Evolutionary conservation across 2,113 vertebrate genomes (phyloP).

Genomic region (Micronisus gabar): DNA sequence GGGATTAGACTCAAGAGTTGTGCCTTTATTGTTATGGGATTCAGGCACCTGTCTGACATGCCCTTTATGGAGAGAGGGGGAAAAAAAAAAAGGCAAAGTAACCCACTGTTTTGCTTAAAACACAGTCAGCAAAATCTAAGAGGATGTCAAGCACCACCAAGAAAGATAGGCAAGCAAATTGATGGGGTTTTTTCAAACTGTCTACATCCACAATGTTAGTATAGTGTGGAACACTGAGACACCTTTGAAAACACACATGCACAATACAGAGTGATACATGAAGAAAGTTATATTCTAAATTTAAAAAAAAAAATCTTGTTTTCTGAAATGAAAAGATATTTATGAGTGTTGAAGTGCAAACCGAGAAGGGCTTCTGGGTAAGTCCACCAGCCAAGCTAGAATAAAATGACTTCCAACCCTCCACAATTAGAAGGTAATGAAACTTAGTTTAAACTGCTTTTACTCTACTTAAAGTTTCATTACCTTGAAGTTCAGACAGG

Average conservation of each 20-base stretch:
- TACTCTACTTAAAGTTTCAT: background rate
- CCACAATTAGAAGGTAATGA: background rate
- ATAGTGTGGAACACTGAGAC: background rate
- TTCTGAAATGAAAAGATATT: background rate
- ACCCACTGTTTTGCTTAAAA: background rate
- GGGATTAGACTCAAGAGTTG: background rate
- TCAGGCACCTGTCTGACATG: background rate
- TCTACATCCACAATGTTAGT: accelerated
- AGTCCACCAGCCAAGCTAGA: background rate
- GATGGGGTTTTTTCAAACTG: background rate
- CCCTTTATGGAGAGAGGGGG: background rate
- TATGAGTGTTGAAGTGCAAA: background rate
- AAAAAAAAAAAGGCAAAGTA: background rate
- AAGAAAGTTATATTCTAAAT: background rate
- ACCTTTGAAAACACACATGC: background rate
- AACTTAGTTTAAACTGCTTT: background rate
- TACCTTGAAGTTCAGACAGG: background rate
- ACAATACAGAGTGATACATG: background rate
- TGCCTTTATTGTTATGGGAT: background rate
- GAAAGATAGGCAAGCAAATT: background rate
- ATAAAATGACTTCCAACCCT: background rate
- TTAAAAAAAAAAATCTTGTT: background rate
- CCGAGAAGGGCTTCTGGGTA: background rate
- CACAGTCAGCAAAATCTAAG: background rate
- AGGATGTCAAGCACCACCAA: background rate